phyloP scores from a whole-genome alignment of 2,113 vertebrate species.

The Columbina picui region DNA sequence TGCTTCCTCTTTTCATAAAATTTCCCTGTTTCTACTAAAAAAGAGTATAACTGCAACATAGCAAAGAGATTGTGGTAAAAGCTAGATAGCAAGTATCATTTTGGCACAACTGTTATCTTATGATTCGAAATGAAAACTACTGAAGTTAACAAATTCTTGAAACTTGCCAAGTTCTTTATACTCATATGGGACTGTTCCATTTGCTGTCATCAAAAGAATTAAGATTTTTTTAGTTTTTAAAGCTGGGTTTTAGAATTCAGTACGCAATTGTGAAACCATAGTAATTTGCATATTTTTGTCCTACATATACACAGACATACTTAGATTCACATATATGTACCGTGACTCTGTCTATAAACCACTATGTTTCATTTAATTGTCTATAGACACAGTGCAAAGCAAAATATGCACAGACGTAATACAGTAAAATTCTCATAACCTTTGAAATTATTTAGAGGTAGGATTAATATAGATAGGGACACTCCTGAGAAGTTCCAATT shows the following conservation, averaged over 20 bases:
- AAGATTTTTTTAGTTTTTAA: background rate
- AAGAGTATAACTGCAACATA: background rate
- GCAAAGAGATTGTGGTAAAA: background rate
- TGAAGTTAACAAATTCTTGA: background rate
- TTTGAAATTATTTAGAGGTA: background rate
- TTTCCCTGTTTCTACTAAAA: background rate
- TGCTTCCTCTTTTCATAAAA: background rate
- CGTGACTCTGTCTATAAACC: background rate
- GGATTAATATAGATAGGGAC: background rate
- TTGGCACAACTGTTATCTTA: background rate
- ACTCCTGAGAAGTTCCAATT: background rate
- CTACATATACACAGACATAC: background rate
- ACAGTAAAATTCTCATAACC: background rate
- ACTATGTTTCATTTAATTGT: background rate
- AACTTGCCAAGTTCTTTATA: background rate
- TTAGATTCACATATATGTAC: background rate
- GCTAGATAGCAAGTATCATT: background rate
- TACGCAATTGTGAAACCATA: background rate
- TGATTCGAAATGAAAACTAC: background rate
- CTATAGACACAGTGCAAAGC: background rate
- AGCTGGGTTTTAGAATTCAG: background rate
- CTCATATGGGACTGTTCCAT: background rate
- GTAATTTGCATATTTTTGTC: background rate
- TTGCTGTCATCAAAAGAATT: background rate
- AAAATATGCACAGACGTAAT: background rate